Base-by-base conservation (phyloP, 2,797 vertebrate species). In the Prunella strophiata region DNA sequence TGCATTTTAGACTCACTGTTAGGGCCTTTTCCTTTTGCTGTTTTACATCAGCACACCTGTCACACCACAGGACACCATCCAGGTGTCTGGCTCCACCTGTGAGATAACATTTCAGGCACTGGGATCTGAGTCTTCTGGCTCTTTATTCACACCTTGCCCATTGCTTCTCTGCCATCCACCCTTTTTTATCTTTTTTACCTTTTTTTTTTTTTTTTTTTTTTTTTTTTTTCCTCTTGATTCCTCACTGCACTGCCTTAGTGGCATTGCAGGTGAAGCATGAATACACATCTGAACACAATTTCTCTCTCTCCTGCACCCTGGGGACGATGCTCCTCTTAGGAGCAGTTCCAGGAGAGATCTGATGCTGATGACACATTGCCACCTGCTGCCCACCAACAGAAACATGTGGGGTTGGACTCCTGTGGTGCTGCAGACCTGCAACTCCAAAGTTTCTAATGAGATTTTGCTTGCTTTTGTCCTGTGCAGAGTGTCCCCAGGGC, bases 401-500 rank as follows among this genome's bases (percentile, higher is more conserved):
- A 93, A 23, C 0, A 0, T 32, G 38, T 23, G 29, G 36, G 22
- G 15, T 47, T 59, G 34, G 40, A 32, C 87, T 50, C 23, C 10
- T 9, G 30, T 4, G 11, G 20, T 34, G n/a, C 72, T 55, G 30
- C 32, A 52, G 26, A 11, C 25, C 21, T n/a, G 13, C 11, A 42
- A 40, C 5, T 63, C 4, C 18, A 17, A 51, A 66, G 55, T 19
- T 22, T 77, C 47, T 13, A 45, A 25, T 7, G 27, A 43, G 38
- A 22, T 72, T 62, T 55, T 38, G 5, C 20, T 58, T 52, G 14
- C 16, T 11, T 5, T 32, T 79, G 10, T 21, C 85, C 90, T 91
- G 45, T 61, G 29, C 96, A 99, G 99, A 98, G 94, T 99, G 99
- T 83, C 98, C 98, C 34, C 96, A 98, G 20, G 99, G 99, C 40